Base-by-base conservation (phyloP, 2,113 vertebrate species). In the Urocitellus parryii region DNA sequence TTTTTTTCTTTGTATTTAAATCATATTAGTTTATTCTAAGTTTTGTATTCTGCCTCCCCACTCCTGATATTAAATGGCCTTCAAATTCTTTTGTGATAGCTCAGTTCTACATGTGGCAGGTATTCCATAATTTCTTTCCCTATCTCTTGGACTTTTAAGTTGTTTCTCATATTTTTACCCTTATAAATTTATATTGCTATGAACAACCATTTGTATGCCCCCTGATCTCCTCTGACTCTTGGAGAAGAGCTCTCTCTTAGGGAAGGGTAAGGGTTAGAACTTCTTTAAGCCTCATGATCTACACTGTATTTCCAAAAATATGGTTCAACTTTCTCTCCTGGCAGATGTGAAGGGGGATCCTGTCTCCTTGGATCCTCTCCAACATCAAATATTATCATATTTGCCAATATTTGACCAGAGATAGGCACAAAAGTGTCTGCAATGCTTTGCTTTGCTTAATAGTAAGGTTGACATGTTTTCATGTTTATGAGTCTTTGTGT, bases 401-500 rank as follows among this genome's bases (percentile, higher is more conserved):
- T 80, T 70, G 37, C 32, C 91, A 88, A 76, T 3, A 17, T 78
- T 42, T 88, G 61, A 94, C 37, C 4, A 34, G 78, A 73, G 61
- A 79, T 22, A 45, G 70, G 51, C 16, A 63, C 63, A 93, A 78
- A 51, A 58, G 63, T 42, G 24, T 79, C 70, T 76, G 8, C 53
- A 45, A 45, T 77, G 39, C 82, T 80, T 39, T 68, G 29, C 68
- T 76, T 63, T 68, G n/a, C 51, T 93, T 73, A 67, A 16, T 42
- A 78, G n/a, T 63, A 45, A 81, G 37, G 63, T 88, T 70, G 56
- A 37, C 20, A 18, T 84, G 8, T 88, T 94, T 93, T 70, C 58
- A 70, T 74, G 61, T 73, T 85, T 95, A 72, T 37, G n/a, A 93
- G 25, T 65, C 27, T 88, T 76, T 91, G 25, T 32, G n/a, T 93